Conservation (phyloP, 2,113 vertebrate species). For the Lepus americanus region DNA sequence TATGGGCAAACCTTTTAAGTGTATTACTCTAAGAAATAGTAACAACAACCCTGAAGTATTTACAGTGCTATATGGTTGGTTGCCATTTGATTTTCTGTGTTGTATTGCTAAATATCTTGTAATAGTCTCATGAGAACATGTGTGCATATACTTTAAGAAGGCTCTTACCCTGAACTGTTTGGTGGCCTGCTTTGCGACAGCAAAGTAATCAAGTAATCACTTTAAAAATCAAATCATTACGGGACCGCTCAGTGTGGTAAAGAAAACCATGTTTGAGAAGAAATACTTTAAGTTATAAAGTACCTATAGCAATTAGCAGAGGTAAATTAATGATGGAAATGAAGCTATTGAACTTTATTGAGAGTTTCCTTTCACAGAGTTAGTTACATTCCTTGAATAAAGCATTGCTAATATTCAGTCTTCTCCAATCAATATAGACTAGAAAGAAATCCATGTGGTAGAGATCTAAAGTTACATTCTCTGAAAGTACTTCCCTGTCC, state of each 20-base stretch:
- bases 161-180: not conserved
- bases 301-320: not conserved
- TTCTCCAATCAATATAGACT: not conserved
- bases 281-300: constrained; percentile 29
- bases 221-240: not conserved
- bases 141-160: not conserved
- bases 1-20: not conserved
- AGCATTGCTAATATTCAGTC: not conserved
- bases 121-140: fast-evolving
- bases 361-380: not conserved
- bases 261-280: not conserved
- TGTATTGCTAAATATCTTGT: not conserved
- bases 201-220: not conserved
- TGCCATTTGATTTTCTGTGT: not conserved
- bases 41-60: not conserved
- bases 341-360: not conserved
- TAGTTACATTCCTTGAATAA: not conserved
- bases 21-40: not conserved
- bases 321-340: not conserved
- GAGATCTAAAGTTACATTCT: not conserved
- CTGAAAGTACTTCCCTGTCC: not conserved
- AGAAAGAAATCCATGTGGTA: not conserved
- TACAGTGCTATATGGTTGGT: not conserved
- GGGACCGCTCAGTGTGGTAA: not conserved
- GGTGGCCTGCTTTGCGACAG: not conserved